Evolutionary conservation across 2,888 invertebrate species (phyloP).

Genomic region (Drosophila pseudotakahashii): DNA sequence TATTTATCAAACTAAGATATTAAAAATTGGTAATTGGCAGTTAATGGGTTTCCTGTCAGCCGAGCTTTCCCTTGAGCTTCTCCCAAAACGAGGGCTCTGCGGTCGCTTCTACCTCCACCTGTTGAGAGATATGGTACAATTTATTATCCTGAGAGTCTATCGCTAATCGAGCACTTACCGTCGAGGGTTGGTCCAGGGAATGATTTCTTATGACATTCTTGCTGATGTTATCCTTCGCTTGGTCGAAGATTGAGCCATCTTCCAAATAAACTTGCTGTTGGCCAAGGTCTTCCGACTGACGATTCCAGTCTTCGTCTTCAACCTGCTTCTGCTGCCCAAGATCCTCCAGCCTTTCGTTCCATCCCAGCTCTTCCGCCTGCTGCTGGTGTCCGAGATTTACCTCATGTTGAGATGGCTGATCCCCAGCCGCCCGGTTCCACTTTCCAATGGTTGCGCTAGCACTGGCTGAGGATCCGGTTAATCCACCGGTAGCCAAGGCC

Average conservation of each 20-base stretch:
- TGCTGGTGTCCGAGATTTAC: conserved; percentile 49
- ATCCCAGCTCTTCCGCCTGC: conserved; percentile 44
- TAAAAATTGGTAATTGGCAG: conserved; percentile 48
- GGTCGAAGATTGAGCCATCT: conserved; percentile 23
- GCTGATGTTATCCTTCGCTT: conserved; percentile 13
- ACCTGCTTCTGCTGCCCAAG: conserved; percentile 30
- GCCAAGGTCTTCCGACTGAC: conserved; percentile 49
- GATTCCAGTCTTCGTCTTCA: conserved; percentile 4
- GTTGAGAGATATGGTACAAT: conserved; percentile 30
- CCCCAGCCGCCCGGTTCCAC: not conserved
- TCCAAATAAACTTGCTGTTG: conserved; percentile 57
- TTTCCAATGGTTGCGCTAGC: conserved; percentile 1
- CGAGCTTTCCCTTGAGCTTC: conserved; percentile 73
- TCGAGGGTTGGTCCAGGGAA: conserved; percentile 40
- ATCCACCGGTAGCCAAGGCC: conserved; percentile 58
- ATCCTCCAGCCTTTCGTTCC: conserved; percentile 23
- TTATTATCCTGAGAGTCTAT: not conserved
- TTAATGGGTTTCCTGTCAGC: conserved; percentile 30
- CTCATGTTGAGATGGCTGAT: conserved; percentile 62
- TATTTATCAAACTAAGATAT: too few species aligned
- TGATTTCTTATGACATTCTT: conserved; percentile 13
- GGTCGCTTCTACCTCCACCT: conserved; percentile 65
- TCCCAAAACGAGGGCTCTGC: conserved; percentile 67
- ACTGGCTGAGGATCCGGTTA: conserved; percentile 53
- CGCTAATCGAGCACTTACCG: conserved; percentile 38